Evolutionary conservation across 2,888 invertebrate species (phyloP), one percentile per base, ranked within the genome.

Genomic region (Germaria angustata): DNA sequence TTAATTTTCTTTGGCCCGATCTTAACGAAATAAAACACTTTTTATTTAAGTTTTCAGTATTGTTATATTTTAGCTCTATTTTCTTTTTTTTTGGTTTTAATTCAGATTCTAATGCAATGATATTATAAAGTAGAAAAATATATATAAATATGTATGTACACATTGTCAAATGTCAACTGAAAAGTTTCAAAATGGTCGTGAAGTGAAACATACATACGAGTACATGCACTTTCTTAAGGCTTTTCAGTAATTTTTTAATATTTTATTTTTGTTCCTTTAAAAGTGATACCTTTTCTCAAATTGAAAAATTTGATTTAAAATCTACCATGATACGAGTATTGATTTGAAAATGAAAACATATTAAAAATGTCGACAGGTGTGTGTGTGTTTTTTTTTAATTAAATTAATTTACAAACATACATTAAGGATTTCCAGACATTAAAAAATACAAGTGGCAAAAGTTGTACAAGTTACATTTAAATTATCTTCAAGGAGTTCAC

Each of bases 121-220:
- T n/a, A n/a, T 57, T 75, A 71, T 71, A 79, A 79, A 75, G 81
- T 82, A 82, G 81, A 82, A 82, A 82, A 82, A 82, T 82, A 82
- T 82, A 72, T 73, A 75, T 28, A 28, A 28, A 28, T 28, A 28
- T 28, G 28, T 28, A 76, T 76, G 6, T 75, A 79, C 59, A 81
- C 53, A 46, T 53, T 69, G 51, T 53, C 44, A 22, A 73, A 49
- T 66, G 46, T 65, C 22, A 44, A 73, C 59, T n/a, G 28, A 66
- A 76, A 59, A 59, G 17, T 44, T 22, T 46, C 17, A 66, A 66
- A 39, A 44, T 66, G 66, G 59, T 53, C 73, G 44, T 59, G 72
- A 66, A 61, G 51, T 66, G 72, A 59, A 59, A 61, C 22, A 53
- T 73, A n/a, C n/a, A n/a, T n/a, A n/a, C n/a, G n/a, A n/a, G n/a